A percentile compares a stretch with the other conserved stretches of the same genome.
phyloP scores from a whole-genome alignment of 2,113 vertebrate species.

The Telmatochromis brachygnathus region DNA sequence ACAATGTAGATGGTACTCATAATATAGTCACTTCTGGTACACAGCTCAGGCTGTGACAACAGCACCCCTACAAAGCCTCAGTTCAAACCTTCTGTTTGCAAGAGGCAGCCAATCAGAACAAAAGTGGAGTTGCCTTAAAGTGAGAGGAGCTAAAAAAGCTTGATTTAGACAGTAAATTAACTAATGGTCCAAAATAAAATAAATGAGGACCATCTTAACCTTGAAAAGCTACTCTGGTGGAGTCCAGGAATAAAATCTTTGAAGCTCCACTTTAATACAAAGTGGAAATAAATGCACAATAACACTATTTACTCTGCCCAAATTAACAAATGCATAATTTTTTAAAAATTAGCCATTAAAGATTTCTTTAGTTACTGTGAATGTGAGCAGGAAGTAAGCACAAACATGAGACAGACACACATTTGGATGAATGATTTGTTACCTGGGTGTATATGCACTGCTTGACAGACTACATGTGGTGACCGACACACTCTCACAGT shows the following conservation, averaged over 20 bases:
- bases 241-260: neutral
- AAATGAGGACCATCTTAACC: neutral
- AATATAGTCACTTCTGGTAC: neutral
- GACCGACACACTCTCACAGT: slow-evolving; percentile 88
- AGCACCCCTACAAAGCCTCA: neutral
- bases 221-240: neutral
- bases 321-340: neutral
- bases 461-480: slow-evolving; percentile 91
- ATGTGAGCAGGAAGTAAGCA: neutral
- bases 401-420: neutral
- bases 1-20: neutral
- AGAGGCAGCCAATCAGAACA: neutral
- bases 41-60: neutral
- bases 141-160: neutral
- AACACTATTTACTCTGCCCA: neutral
- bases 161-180: neutral
- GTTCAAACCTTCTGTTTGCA: neutral
- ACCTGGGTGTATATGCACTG: slow-evolving; percentile 85
- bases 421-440: slow-evolving; percentile 46
- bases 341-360: neutral
- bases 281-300: neutral
- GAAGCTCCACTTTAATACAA: neutral
- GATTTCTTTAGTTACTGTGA: neutral
- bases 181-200: neutral
- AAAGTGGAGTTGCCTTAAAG: neutral